Percentiles rank a stretch among this genome's conserved stretches.
These are phyloP conservation scores for Escarpia spicata DNA, from an alignment of 2,888 invertebrate species.

Conservation along the genomic window DNA sequence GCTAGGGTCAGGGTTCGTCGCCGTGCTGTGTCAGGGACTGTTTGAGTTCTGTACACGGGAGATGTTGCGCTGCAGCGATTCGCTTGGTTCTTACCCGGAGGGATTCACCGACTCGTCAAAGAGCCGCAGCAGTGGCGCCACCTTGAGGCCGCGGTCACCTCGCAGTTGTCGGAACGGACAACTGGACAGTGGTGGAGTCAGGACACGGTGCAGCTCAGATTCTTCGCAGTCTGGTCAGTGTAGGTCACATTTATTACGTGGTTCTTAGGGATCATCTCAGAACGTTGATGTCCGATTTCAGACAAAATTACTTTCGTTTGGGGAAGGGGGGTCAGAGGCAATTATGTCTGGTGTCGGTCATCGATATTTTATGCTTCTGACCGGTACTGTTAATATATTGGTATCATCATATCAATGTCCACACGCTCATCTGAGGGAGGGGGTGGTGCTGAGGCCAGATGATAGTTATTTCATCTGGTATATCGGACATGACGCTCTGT, in stretches of 20 bases:
- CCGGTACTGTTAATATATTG: too few relatives aligned
- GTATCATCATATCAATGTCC: too few relatives aligned
- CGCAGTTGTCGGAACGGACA: not conserved
- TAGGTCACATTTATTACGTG: not conserved
- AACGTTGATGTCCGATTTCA: too few relatives aligned
- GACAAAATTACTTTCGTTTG: too few relatives aligned
- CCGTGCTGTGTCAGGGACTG: conserved; percentile 59
- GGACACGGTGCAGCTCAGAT: conserved; percentile 17
- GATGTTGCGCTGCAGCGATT: conserved; percentile 50
- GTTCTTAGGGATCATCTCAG: too few relatives aligned
- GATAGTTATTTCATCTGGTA: too few relatives aligned
- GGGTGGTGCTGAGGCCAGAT: too few relatives aligned
- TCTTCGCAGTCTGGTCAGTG: not conserved
- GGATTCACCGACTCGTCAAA: conserved; percentile 49
- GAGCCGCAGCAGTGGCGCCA: conserved; percentile 29
- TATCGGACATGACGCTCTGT: too few relatives aligned
- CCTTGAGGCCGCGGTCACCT: not conserved
- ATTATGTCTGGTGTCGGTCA: too few relatives aligned
- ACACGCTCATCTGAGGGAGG: too few relatives aligned
- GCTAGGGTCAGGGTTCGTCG: conserved; percentile 78
- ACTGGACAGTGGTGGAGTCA: not conserved
- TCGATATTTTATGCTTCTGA: too few relatives aligned
- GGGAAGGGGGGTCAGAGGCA: too few relatives aligned
- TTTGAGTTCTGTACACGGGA: conserved; percentile 61
- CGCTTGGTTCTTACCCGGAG: conserved; percentile 40